Base-by-base conservation (phyloP, 2,888 invertebrate genomes). In the Rambutsinella grinnellia region DNA sequence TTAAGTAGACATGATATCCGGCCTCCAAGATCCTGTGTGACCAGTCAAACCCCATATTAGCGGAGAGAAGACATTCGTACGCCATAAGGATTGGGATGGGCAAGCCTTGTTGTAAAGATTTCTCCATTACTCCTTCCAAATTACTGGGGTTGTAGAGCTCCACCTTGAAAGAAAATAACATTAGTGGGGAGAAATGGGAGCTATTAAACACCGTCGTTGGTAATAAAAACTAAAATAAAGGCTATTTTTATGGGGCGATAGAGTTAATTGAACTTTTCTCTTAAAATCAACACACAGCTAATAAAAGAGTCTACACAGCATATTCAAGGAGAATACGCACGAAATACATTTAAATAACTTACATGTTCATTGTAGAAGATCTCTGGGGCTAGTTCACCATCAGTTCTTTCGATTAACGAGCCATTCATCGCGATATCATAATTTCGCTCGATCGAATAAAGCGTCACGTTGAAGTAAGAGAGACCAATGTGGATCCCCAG, bases 401-500 rank as follows among this genome's bases (percentile, higher is more conserved):
- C 65, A n/a, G 53, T 51, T 1, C 23, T 49, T 5, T 72, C 57
- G 2, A 46, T 54, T 53, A 79, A 66, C 5, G 65, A 46, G 17
- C 76, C 74, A 72, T 76, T 74, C 28, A 65, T 15, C 2, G 26
- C 57, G 24, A 67, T 71, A 51, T 78, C 78, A 56, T 36, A 71
- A 36, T 76, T 47, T 2, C 76, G 60, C 19, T 76, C 60, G 26
- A 76, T 58, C 10, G 74, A 71, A 70, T 47, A 23, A 21, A 83
- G 63, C 3, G 82, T 83, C 19, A 82, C 81, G 60, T 83, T 83
- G 54, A 76, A 80, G 26, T 76, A 71, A 6, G 81, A 54, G 5
- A 83, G 76, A 6, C 83, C 83, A 23, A 83, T 67, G 60, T 83
- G 82, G 23, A 83, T 62, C 49, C 82, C 81, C 27, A 82, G 46